These are phyloP conservation scores for Saturnia japonica DNA, from an alignment of 2,888 invertebrate genomes.

Conservation along the genomic window DNA sequence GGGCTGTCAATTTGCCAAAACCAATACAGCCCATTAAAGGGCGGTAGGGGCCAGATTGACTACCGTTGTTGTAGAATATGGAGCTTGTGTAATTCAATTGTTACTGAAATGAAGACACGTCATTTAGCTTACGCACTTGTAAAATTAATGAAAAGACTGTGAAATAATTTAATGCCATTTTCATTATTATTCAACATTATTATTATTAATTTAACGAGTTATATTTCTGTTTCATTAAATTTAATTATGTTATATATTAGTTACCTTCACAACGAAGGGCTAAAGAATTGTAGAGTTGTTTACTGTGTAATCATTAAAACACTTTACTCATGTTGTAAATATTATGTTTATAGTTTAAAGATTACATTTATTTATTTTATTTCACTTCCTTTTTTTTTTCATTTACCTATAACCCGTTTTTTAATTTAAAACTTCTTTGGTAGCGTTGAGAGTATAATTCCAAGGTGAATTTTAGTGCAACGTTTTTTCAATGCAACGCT, in stretches of 20 bases:
- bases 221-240: constrained; percentile 47
- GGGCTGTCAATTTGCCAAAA: too few relatives aligned
- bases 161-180: constrained; percentile 71
- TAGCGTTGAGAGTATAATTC: neutral
- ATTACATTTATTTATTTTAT: constrained; percentile 80
- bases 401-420: constrained; percentile 36
- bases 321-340: constrained; percentile 76
- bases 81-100: constrained; percentile 19
- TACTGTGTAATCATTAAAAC: constrained; percentile 44
- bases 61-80: neutral
- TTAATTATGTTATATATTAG: constrained; percentile 37
- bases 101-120: constrained; percentile 30
- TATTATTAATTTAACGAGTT: constrained; percentile 43
- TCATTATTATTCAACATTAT: constrained; percentile 55
- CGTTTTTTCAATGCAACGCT: too few relatives aligned
- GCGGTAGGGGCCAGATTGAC: neutral
- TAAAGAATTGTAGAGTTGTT: constrained; percentile 55
- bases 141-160: constrained; percentile 72
- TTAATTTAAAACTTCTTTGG: neutral
- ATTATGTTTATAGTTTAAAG: constrained; percentile 66
- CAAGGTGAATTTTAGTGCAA: too few relatives aligned
- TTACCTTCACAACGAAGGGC: constrained; percentile 39
- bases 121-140: constrained; percentile 52
- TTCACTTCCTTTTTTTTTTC: constrained; percentile 60
- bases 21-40: too few relatives aligned